Evolutionary conservation across 1,140 invertebrate genomes (phyloP).

Genomic region (Rhopalosiphum maidis): DNA sequence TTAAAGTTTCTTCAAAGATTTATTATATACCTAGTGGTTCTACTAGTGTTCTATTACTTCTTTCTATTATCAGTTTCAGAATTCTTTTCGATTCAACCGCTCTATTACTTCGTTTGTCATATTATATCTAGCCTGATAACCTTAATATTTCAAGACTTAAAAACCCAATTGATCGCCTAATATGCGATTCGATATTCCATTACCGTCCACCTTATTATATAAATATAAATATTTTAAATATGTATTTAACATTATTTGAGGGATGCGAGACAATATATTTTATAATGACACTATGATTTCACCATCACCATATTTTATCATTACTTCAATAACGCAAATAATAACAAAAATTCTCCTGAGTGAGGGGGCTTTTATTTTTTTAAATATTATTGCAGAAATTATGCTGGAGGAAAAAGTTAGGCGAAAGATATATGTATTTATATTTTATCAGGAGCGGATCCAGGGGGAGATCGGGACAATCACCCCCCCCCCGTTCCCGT

Average conservation of each 20-base stretch:
- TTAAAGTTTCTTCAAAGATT: background rate
- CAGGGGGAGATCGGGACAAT: too few relatives aligned
- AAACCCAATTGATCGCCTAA: background rate
- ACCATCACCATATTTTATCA: background rate
- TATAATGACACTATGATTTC: background rate
- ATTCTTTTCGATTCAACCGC: background rate
- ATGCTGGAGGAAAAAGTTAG: too few relatives aligned
- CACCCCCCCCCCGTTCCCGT: too few relatives aligned
- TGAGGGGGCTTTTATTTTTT: too few relatives aligned
- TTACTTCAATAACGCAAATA: too few relatives aligned
- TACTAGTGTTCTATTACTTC: background rate
- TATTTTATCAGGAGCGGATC: background rate
- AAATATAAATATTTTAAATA: too few relatives aligned
- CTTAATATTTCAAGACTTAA: too few relatives aligned
- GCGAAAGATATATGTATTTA: background rate
- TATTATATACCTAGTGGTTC: background rate
- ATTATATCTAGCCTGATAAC: background rate
- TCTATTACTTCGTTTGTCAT: background rate
- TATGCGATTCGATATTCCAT: background rate
- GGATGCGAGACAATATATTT: background rate
- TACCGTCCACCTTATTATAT: too few relatives aligned
- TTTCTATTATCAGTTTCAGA: background rate
- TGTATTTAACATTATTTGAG: background rate
- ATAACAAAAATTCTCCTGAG: too few relatives aligned
- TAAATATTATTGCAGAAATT: too few relatives aligned